Evolutionary conservation across 35 echinoderm and acorn worm genomes (phyloP), one percentile per base, ranked within the genome.

Genomic region (Lytechinus pictus): DNA sequence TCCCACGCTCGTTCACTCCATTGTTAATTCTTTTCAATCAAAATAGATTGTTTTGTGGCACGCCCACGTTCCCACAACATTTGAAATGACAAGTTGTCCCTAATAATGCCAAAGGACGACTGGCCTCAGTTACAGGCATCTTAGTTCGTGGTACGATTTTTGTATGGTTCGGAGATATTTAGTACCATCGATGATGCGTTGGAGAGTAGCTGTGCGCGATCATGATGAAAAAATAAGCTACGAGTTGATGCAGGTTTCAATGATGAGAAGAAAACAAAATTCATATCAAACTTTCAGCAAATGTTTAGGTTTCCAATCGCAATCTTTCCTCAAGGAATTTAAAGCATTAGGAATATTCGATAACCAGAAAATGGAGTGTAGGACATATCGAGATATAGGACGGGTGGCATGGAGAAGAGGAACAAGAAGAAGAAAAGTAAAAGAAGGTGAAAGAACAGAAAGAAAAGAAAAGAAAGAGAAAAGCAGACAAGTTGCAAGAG

Each of bases 291-390:
- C 66, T n/a, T 79, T 79, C 19, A 79, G 19, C 21, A 24, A 27
- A 79, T 24, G 66, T 7, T 7, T 24, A 4, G 4, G 21, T 79
- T 79, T 79, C 19, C 66, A 79, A 5, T 79, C 88, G 29, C 14
- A 90, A 33, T 3, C 52, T 44, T 52, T 44, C 88, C 88, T 90
- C 44, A 33, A 90, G 24, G 88, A 90, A 90, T 90, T 90, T 90
- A 33, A 33, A 90, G 88, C 88, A 90, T 90, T 52, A 90, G 52
- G 33, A 44, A 52, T 90, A 28, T 90, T 90, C 52, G 88, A 90
- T 90, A 28, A 10, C 88, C 3, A 44, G 88, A 90, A 51, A 90
- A 44, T 44, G 33, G 52, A 90, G 33, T 54, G 88, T 90, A 28
- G 8, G 9, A 51, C 88, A 90, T 28, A 90, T 28, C 16, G 66